Conservation (phyloP, 2,113 vertebrate species). For the Misgurnus mizolepis region DNA sequence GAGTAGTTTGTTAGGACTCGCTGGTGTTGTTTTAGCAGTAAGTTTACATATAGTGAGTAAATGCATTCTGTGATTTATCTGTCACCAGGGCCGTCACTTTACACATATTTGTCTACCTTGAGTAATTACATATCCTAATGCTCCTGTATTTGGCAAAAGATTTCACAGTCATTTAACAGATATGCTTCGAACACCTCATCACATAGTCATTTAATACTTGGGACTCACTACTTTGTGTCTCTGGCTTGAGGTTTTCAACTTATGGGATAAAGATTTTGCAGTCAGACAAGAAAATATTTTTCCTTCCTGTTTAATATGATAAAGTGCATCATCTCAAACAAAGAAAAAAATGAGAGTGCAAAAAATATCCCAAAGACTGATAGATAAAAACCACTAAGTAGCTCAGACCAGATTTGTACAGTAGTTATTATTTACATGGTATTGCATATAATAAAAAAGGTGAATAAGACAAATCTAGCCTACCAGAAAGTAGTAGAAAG, state of each 20-base stretch:
- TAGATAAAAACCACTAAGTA: background rate
- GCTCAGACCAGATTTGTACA: no score
- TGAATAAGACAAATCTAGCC: background rate
- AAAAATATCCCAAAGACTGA: background rate
- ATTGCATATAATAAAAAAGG: background rate
- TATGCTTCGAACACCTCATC: constrained; percentile 28
- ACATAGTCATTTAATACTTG: constrained; percentile 8
- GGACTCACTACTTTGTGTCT: background rate
- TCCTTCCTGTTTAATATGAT: constrained; percentile 7
- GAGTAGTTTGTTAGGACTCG: background rate
- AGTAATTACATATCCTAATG: constrained; percentile 11
- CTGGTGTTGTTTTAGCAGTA: background rate
- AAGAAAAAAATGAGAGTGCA: background rate
- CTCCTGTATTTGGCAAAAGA: constrained; percentile 22
- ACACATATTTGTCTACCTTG: constrained; percentile 26
- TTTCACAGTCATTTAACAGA: constrained; percentile 20
- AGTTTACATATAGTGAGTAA: constrained; percentile 10
- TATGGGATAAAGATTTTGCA: constrained; percentile 23
- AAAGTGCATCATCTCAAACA: background rate
- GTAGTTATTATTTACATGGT: background rate
- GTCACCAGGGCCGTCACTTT: constrained; percentile 27
- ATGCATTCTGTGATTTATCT: constrained; percentile 30
- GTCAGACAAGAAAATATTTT: constrained; percentile 29
- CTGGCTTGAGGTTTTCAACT: constrained; percentile 1
- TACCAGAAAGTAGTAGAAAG: background rate